Percentiles rank a stretch among this genome's conserved stretches.
Evolutionary conservation across 2,113 vertebrate species (phyloP).

Genomic region (Meriones unguiculatus): DNA sequence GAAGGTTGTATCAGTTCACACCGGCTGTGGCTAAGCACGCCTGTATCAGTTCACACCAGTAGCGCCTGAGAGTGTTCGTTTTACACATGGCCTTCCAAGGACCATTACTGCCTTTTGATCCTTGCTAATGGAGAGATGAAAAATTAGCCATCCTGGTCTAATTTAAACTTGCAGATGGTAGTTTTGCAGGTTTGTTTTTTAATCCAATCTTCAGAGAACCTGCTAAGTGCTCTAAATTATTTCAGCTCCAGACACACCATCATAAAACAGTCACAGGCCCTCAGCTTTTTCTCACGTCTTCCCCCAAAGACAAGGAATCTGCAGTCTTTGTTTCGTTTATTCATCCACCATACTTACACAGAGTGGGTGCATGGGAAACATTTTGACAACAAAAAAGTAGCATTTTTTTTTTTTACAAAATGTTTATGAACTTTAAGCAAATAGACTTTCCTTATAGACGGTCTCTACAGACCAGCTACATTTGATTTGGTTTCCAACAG

Average conservation of each 20-base stretch:
- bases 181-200: not conserved
- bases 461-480: not conserved
- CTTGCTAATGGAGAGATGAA: slow-evolving; percentile 50
- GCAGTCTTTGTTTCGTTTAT: slow-evolving; percentile 57
- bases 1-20: slow-evolving; percentile 26
- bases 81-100: not conserved
- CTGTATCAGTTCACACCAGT: slow-evolving; percentile 38
- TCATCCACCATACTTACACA: slow-evolving; percentile 2
- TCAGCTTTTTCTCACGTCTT: slow-evolving; percentile 26
- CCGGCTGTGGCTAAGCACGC: not conserved
- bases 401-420: slow-evolving; percentile 27
- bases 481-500: slow-evolving; percentile 54
- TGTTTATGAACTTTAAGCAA: slow-evolving; percentile 24
- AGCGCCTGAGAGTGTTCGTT: not conserved
- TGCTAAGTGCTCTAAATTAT: slow-evolving; percentile 54
- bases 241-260: not conserved
- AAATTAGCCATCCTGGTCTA: slow-evolving; percentile 58
- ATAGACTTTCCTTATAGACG: not conserved
- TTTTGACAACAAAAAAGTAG: slow-evolving; percentile 1
- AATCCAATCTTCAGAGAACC: slow-evolving; percentile 56
- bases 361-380: not conserved
- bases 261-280: slow-evolving; percentile 17
- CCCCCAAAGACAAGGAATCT: slow-evolving; percentile 31
- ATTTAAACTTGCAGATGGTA: slow-evolving; percentile 60
- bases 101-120: slow-evolving; percentile 42